Conservation (phyloP, 2,888 invertebrate genomes). For the Cynaeus angustus region DNA sequence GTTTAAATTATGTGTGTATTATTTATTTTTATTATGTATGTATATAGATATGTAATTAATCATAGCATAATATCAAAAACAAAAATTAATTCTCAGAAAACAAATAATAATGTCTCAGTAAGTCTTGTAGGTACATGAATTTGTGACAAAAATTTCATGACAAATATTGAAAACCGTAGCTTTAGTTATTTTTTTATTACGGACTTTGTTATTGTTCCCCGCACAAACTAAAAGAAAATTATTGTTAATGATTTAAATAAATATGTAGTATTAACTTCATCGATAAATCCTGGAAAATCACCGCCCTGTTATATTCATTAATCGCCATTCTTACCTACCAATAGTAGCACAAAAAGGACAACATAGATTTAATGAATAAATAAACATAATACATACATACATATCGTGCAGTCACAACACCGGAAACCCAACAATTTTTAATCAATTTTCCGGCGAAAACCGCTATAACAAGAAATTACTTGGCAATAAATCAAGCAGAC, state of each 20-base stretch:
- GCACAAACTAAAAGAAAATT: background rate
- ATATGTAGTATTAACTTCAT: background rate
- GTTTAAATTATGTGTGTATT: too few relatives aligned
- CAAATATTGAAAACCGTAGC: too few relatives aligned
- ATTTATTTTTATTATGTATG: too few relatives aligned
- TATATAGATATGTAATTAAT: too few relatives aligned
- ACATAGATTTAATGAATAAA: conserved; percentile 17
- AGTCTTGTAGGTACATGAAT: too few relatives aligned
- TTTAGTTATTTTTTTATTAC: too few relatives aligned
- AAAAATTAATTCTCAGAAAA: too few relatives aligned
- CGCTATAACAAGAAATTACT: conserved; percentile 13
- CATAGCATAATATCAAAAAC: too few relatives aligned
- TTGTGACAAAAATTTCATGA: too few relatives aligned
- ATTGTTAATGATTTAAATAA: background rate
- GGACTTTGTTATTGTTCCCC: too few relatives aligned
- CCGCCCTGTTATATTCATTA: background rate
- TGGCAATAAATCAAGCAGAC: conserved; percentile 10
- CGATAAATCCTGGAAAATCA: background rate
- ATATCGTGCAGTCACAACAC: conserved; percentile 26
- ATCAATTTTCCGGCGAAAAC: conserved; percentile 16
- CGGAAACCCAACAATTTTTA: conserved; percentile 24
- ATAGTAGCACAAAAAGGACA: conserved; percentile 1
- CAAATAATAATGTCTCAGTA: too few relatives aligned
- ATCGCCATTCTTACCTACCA: conserved; percentile 1
- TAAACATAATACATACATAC: conserved; percentile 3